These are phyloP conservation scores for Tauraco hartlaubi DNA, from an alignment of 2,797 vertebrate genomes.

Conservation along the genomic window DNA sequence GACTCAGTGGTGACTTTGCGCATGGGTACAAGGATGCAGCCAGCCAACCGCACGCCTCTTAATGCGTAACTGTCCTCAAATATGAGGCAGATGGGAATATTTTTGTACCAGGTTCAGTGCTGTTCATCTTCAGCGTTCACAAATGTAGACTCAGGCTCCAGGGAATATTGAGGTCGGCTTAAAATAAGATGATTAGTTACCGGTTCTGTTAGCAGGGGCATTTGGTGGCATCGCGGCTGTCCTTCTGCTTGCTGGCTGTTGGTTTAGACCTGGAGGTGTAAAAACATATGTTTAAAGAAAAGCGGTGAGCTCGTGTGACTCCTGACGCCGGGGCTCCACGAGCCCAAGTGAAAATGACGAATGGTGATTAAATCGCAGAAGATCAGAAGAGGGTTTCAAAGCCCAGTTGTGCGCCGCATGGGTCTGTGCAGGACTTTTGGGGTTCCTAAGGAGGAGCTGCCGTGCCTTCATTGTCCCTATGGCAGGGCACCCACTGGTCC, in stretches of 20 bases:
- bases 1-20: rapidly evolving
- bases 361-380: background rate
- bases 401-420: rapidly evolving
- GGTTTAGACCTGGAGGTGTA: background rate
- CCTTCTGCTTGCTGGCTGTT: background rate
- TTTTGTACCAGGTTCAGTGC: background rate
- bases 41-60: background rate
- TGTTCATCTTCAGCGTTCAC: background rate
- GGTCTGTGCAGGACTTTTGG: background rate
- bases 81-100: background rate
- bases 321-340: background rate
- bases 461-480: rapidly evolving
- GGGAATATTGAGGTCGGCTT: background rate
- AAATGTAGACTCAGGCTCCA: background rate
- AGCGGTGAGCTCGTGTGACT: rapidly evolving
- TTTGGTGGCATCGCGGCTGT: background rate
- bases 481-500: background rate
- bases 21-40: rapidly evolving
- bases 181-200: background rate
- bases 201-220: background rate
- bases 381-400: background rate
- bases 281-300: background rate
- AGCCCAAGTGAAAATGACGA: rapidly evolving
- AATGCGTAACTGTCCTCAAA: background rate
- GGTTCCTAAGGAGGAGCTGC: background rate